phyloP scores from a whole-genome alignment of 2,797 vertebrate species.

The Darevskia mixta region DNA sequence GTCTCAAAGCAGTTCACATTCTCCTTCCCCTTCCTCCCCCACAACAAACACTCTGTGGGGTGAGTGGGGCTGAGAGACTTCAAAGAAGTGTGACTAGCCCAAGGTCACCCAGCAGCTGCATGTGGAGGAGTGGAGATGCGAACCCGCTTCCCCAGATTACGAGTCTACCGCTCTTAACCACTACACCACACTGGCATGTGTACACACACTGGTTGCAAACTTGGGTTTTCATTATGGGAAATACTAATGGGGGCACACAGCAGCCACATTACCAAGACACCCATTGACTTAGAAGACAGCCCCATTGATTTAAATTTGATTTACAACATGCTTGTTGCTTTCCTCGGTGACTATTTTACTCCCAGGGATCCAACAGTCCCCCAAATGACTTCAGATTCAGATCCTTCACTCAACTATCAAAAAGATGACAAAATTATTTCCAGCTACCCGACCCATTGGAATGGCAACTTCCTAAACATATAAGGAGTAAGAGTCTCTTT shows the following conservation, averaged over 20 bases:
- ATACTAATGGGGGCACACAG: background rate
- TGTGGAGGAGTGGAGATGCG: too few species aligned
- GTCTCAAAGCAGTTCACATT: too few species aligned
- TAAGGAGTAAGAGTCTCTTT: background rate
- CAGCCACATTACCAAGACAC: background rate
- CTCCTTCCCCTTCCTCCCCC: too few species aligned
- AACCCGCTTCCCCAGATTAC: too few species aligned
- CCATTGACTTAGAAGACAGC: background rate
- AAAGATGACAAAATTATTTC: background rate
- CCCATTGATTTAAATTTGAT: background rate
- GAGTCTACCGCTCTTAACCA: too few species aligned
- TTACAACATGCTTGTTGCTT: background rate
- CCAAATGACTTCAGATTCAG: background rate
- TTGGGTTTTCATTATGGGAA: background rate
- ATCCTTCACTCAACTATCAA: background rate
- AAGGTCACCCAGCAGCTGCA: too few species aligned
- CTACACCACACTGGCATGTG: background rate
- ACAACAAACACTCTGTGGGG: too few species aligned
- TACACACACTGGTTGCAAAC: background rate
- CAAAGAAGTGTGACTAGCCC: too few species aligned
- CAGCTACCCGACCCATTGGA: background rate
- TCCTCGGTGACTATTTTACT: background rate
- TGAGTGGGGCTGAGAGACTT: too few species aligned
- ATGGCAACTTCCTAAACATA: background rate
- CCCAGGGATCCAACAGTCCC: background rate